Evolutionary conservation across 2,888 invertebrate genomes (phyloP), one percentile per base, ranked within the genome.

Genomic region (Macrophya annulata): DNA sequence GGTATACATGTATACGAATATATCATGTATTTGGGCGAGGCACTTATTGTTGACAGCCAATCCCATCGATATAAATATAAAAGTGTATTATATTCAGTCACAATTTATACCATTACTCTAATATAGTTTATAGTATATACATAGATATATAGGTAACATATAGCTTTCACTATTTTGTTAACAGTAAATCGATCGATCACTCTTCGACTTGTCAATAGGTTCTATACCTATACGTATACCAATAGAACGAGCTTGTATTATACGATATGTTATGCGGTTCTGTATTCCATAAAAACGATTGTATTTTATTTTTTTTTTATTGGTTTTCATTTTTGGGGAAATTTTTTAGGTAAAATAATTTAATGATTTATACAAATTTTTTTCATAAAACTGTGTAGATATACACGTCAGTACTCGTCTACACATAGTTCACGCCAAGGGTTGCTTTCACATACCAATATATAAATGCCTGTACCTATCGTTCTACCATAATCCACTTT

Each of bases 11-110:
- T 12, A 6, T 51, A 51, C 17, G 51, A 6, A n/a, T 17, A 51
- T 48, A 45, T 45, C 15, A 48, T 10, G 12, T 21, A 55, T 9
- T 37, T 77, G 55, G 77, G 37, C 15, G 37, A 48, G 48, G 51
- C 77, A 17, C 15, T 17, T 55, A 55, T 31, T 55, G 77, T 77
- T 77, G 77, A 77, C 77, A 77, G 51, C 37, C 77, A 77, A 77
- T 77, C 77, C 77, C 77, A 77, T 55, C 48, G 8, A 17, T 37
- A 10, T 17, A 15, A 10, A 31, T 31, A 71, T 31, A 17, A 8
- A 31, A 25, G 40, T 71, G 37, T 77, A 37, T 74, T 71, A 74
- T 74, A 74, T 74, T 45, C n/a, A 21, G 74, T 74, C 1, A 68
- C 10, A 37, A 68, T 68, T 68, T 25, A 55, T n/a, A 4, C 31